Evolutionary conservation across 1,140 invertebrate genomes (phyloP).

Genomic region (Brachionus rotundiformis): DNA sequence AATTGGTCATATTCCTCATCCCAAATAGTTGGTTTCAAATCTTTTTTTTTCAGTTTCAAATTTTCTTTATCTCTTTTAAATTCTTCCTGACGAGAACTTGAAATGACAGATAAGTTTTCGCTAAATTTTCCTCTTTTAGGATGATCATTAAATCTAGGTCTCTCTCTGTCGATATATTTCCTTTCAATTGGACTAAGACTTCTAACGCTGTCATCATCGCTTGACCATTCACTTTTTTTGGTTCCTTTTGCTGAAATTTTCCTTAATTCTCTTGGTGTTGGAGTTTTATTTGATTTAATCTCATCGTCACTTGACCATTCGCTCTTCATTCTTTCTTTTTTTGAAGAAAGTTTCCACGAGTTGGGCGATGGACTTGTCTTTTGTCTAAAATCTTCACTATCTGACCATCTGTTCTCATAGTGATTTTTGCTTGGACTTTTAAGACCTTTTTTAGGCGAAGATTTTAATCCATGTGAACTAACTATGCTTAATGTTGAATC

Average conservation of each 20-base stretch:
- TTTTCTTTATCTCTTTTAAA: background rate
- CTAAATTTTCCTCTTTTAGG: background rate
- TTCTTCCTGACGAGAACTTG: background rate
- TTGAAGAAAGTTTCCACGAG: background rate
- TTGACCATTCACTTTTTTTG: background rate
- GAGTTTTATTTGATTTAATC: background rate
- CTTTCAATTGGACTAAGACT: background rate
- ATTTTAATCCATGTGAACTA: background rate
- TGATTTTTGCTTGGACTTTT: background rate
- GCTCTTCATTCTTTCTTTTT: background rate
- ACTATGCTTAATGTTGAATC: constrained; percentile 22
- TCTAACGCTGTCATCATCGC: background rate
- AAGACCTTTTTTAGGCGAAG: background rate
- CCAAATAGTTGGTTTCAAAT: background rate
- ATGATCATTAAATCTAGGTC: background rate
- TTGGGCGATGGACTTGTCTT: constrained; percentile 6
- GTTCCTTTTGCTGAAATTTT: background rate
- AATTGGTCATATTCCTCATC: background rate
- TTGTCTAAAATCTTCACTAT: background rate
- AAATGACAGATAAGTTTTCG: background rate
- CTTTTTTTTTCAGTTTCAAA: background rate
- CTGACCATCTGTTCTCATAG: background rate
- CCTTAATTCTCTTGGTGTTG: background rate
- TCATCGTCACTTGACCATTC: constrained; percentile 8
- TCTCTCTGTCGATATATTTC: background rate